Percentiles rank a stretch among this genome's conserved stretches.
Conservation (phyloP, 2,113 vertebrate genomes). For the Boleophthalmus pectinirostris region DNA sequence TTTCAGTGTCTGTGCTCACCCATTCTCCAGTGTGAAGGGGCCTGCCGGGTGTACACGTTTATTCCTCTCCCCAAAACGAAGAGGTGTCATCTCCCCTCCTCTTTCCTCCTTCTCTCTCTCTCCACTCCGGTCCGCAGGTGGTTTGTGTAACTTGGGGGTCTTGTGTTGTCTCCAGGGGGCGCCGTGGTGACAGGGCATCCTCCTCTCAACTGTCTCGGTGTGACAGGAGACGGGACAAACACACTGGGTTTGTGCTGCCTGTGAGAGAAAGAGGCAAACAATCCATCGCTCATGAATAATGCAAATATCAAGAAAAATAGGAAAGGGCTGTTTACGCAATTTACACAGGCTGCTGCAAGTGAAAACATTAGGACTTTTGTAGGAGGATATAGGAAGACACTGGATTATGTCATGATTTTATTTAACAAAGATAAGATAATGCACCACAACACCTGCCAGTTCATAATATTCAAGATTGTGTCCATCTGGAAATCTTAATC, state of each 20-base stretch:
- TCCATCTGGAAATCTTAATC: too few relatives aligned
- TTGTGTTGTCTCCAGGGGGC: slow-evolving; percentile 35
- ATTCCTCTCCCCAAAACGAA: slow-evolving; percentile 42
- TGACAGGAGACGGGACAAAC: slow-evolving; percentile 38
- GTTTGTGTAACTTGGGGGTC: slow-evolving; percentile 48
- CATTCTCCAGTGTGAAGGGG: slow-evolving; percentile 21
- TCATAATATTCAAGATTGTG: too few relatives aligned
- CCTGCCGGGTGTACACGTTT: slow-evolving; percentile 14
- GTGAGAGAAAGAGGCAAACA: slow-evolving; percentile 5
- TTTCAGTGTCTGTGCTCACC: slow-evolving; percentile 8
- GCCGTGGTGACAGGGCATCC: slow-evolving; percentile 51
- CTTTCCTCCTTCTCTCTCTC: slow-evolving; percentile 47
- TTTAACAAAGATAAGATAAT: too few relatives aligned
- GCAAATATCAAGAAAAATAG: neutral
- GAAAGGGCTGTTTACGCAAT: neutral
- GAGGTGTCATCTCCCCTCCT: slow-evolving; percentile 62
- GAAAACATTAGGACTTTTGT: neutral
- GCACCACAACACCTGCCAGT: too few relatives aligned
- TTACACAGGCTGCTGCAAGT: neutral
- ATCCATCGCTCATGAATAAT: neutral
- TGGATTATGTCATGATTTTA: too few relatives aligned
- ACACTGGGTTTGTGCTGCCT: slow-evolving; percentile 25
- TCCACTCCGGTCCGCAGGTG: neutral
- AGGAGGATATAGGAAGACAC: too few relatives aligned
- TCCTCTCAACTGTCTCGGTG: slow-evolving; percentile 30